These are phyloP conservation scores for Mimumesa dahlbomi DNA, from an alignment of 2,888 invertebrate species.

Conservation along the genomic window DNA sequence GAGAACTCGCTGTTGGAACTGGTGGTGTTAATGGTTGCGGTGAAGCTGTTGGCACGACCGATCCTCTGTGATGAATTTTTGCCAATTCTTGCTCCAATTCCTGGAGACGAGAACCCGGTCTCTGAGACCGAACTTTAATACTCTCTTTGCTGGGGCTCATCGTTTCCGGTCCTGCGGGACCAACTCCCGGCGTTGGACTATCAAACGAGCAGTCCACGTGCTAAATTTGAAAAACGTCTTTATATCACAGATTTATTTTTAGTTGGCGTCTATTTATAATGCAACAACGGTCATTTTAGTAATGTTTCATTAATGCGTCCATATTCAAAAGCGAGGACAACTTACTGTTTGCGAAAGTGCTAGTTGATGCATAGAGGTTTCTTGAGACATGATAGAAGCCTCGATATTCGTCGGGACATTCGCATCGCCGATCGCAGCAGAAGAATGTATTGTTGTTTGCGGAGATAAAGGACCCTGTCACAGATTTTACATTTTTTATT, in stretches of 20 bases:
- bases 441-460: constrained; percentile 77
- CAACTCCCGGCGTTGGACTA: constrained; percentile 69
- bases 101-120: constrained; percentile 76
- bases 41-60: constrained; percentile 68
- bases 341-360: constrained; percentile 67
- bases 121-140: constrained; percentile 69
- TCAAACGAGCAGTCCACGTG: constrained; percentile 67
- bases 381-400: constrained; percentile 34
- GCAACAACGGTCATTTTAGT: too few relatives aligned
- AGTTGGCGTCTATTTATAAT: too few relatives aligned
- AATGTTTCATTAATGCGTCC: too few relatives aligned
- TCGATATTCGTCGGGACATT: constrained; percentile 39
- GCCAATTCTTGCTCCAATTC: constrained; percentile 79
- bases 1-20: constrained; percentile 63
- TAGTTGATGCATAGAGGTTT: constrained; percentile 40
- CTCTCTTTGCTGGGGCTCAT: constrained; percentile 77
- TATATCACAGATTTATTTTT: too few relatives aligned
- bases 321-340: too few relatives aligned
- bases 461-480: constrained; percentile 79
- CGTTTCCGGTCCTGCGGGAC: constrained; percentile 68
- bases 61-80: constrained; percentile 79
- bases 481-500: too few relatives aligned
- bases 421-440: constrained; percentile 43
- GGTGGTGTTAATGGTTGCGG: constrained; percentile 72
- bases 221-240: constrained; percentile 41